Evolutionary conservation across 2,888 invertebrate species (phyloP).

Genomic region (Platynereis dumerilii): DNA sequence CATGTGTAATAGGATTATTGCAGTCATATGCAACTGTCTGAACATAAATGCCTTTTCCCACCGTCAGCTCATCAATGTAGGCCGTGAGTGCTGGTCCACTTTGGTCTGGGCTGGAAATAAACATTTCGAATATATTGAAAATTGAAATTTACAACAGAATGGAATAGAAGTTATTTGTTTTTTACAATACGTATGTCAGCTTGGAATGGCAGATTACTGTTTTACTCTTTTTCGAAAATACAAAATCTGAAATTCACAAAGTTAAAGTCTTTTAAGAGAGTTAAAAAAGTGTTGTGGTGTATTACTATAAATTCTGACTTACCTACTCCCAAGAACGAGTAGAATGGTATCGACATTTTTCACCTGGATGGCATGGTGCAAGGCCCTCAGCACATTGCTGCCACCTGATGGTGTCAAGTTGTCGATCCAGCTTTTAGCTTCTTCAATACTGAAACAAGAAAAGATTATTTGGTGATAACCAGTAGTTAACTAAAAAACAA

Average conservation of each 20-base stretch:
- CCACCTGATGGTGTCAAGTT: conserved; percentile 55
- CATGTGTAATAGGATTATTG: conserved; percentile 59
- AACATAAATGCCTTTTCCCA: conserved; percentile 52
- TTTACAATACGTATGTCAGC: too few relatives aligned
- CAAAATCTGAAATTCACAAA: too few relatives aligned
- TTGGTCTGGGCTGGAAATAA: conserved; percentile 56
- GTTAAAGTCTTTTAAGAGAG: too few relatives aligned
- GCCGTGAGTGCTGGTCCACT: conserved; percentile 57
- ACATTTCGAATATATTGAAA: background rate
- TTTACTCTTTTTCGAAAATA: too few relatives aligned
- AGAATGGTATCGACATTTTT: conserved; percentile 54
- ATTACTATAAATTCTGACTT: too few relatives aligned
- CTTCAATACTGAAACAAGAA: conserved; percentile 50
- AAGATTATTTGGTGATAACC: too few relatives aligned
- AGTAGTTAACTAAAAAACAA: too few relatives aligned
- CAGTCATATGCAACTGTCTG: conserved; percentile 63
- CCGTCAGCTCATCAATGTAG: conserved; percentile 57
- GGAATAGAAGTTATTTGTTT: too few relatives aligned
- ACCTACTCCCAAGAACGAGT: conserved; percentile 59
- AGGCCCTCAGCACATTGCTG: conserved; percentile 59
- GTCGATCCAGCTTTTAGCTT: conserved; percentile 58
- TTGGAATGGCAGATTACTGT: too few relatives aligned
- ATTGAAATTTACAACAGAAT: background rate
- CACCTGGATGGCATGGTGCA: conserved; percentile 57
- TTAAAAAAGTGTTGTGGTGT: too few relatives aligned